These are phyloP conservation scores for Mormyrops attenuatus DNA, from an alignment of 2,797 vertebrate genomes.

Conservation along the genomic window DNA sequence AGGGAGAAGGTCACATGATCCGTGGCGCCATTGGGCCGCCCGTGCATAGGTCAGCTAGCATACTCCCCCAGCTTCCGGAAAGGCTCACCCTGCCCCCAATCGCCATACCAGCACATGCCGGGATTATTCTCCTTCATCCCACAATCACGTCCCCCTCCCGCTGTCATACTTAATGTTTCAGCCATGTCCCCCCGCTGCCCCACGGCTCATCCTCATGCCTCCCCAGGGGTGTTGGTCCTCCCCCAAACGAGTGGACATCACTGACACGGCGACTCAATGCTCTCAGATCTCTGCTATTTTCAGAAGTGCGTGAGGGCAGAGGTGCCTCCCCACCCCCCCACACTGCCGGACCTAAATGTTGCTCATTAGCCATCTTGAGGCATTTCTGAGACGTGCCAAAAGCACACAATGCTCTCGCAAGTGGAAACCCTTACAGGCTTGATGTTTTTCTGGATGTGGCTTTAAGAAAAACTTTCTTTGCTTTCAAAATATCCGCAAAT, in stretches of 20 bases:
- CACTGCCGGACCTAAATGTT: neutral
- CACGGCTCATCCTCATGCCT: neutral
- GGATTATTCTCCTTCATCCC: neutral
- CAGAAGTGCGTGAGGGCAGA: neutral
- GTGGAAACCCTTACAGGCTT: constrained; percentile 1
- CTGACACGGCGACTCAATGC: neutral
- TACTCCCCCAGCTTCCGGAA: neutral
- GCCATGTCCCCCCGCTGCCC: too few relatives aligned
- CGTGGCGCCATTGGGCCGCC: too few relatives aligned
- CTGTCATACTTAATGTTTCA: neutral
- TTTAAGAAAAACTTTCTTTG: neutral
- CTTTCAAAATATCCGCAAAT: neutral
- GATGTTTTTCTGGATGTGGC: neutral
- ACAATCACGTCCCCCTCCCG: neutral
- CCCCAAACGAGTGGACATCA: neutral
- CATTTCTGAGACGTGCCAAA: neutral
- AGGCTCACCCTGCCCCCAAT: neutral
- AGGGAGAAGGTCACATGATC: neutral
- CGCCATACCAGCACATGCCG: neutral
- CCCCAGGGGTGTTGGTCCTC: neutral
- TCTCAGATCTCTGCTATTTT: neutral
- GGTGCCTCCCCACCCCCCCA: neutral
- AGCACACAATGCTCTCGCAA: neutral
- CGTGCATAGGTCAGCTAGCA: neutral
- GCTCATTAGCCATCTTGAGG: too few relatives aligned